Percentiles rank a stretch among this genome's conserved stretches.
These are phyloP conservation scores for Drosophila helvetica DNA, from an alignment of 2,888 invertebrate species.

Conservation along the genomic window DNA sequence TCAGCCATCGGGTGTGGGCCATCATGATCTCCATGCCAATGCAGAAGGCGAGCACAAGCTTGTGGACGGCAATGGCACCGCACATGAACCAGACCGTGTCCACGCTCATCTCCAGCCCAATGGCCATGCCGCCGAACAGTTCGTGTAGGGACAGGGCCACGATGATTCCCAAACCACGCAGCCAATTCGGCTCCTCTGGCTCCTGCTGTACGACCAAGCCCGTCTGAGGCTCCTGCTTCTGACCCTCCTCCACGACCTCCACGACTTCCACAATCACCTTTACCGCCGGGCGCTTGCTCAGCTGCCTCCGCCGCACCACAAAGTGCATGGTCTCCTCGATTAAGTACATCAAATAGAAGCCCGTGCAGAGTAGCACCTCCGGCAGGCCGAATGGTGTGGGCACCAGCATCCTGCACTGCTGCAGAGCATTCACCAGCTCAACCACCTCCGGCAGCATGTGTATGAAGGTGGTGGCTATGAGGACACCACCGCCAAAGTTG, in stretches of 20 bases:
- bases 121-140: constrained; percentile 93
- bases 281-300: not conserved
- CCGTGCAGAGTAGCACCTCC: constrained; percentile 89
- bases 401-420: constrained; percentile 84
- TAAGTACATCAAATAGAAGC: constrained; percentile 90
- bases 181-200: constrained; percentile 79
- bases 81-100: constrained; percentile 90
- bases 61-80: constrained; percentile 92
- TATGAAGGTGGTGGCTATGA: constrained; percentile 89
- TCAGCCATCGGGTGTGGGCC: constrained; percentile 87
- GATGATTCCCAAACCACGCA: constrained; percentile 91
- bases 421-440: constrained; percentile 87
- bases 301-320: constrained; percentile 86
- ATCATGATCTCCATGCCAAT: constrained; percentile 93
- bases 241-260: not conserved
- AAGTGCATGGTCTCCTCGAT: constrained; percentile 91
- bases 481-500: constrained; percentile 93
- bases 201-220: constrained; percentile 12
- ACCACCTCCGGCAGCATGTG: constrained; percentile 92
- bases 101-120: constrained; percentile 89
- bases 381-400: constrained; percentile 87
- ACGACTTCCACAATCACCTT: not conserved
- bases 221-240: not conserved
- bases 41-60: constrained; percentile 94
- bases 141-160: constrained; percentile 94